Evolutionary conservation across 2,888 invertebrate species (phyloP).

Genomic region (Hydrotaea cyrtoneurina): DNA sequence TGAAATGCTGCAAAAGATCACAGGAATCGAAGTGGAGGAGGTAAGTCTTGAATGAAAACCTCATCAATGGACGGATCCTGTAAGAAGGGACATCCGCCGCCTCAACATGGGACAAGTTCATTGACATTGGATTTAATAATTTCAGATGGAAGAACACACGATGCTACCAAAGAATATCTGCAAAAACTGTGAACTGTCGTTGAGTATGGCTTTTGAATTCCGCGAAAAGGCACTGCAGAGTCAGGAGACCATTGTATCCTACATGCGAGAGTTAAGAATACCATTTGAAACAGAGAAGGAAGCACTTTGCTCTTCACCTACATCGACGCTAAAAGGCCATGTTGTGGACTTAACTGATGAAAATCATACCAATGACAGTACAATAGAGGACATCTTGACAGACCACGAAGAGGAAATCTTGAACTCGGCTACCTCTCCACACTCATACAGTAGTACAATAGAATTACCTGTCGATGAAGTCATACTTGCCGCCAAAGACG

Average conservation of each 20-base stretch:
- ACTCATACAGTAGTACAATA: neutral
- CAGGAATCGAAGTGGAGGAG: slow-evolving; percentile 74
- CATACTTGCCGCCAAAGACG: neutral
- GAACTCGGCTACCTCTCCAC: neutral
- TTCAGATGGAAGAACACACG: slow-evolving; percentile 68
- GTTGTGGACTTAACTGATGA: too few species aligned
- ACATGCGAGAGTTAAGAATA: slow-evolving; percentile 35
- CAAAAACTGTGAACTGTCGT: slow-evolving; percentile 75
- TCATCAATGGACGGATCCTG: too few species aligned
- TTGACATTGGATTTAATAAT: neutral
- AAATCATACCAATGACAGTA: too few species aligned
- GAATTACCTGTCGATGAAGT: neutral
- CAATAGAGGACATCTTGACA: neutral
- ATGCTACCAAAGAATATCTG: slow-evolving; percentile 76
- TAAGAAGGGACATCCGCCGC: too few species aligned
- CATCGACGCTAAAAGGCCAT: too few species aligned
- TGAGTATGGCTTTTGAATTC: slow-evolving; percentile 78
- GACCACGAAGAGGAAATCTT: neutral
- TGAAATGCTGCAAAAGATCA: slow-evolving; percentile 75
- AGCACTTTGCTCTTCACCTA: too few species aligned
- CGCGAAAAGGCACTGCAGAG: slow-evolving; percentile 76
- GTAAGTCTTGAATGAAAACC: slow-evolving; percentile 59
- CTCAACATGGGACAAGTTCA: neutral
- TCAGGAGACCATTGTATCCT: slow-evolving; percentile 72
- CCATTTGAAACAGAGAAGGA: neutral